phyloP scores from a whole-genome alignment of 2,797 vertebrate species.

The Falco biarmicus region DNA sequence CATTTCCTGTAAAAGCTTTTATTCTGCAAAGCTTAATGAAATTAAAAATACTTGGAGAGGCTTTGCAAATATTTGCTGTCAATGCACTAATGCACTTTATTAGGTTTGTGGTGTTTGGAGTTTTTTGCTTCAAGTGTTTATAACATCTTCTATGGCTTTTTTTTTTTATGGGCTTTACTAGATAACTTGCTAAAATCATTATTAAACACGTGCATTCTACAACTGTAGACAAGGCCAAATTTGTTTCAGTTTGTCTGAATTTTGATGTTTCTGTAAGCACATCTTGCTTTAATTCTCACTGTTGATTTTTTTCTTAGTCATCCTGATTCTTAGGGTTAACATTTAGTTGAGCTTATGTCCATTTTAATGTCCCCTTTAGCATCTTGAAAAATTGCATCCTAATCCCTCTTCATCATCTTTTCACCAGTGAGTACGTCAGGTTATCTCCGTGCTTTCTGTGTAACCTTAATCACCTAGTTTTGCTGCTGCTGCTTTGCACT shows the following conservation, averaged over 20 bases:
- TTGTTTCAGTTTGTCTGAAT: background rate
- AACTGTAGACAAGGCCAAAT: background rate
- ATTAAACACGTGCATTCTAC: background rate
- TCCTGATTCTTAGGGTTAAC: background rate
- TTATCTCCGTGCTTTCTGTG: background rate
- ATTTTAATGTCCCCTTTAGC: conserved; percentile 44
- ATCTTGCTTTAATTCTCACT: background rate
- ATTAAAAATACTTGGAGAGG: background rate
- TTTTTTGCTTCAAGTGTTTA: background rate
- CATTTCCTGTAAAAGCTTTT: background rate
- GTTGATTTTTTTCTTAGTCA: background rate
- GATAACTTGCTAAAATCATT: background rate
- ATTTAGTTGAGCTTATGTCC: conserved; percentile 23
- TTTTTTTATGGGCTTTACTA: background rate
- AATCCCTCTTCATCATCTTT: conserved; percentile 30
- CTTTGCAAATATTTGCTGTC: background rate
- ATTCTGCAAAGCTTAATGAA: background rate
- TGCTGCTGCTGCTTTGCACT: conserved; percentile 14
- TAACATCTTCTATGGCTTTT: background rate
- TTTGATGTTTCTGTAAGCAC: background rate
- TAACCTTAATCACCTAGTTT: background rate
- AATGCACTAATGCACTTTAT: background rate
- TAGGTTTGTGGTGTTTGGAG: too few species aligned
- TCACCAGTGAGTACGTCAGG: conserved; percentile 17
- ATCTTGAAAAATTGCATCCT: conserved; percentile 25